These are phyloP conservation scores for Stichodactyla mertensii DNA, from an alignment of 64 coral and sea anemone species.

Conservation along the genomic window DNA sequence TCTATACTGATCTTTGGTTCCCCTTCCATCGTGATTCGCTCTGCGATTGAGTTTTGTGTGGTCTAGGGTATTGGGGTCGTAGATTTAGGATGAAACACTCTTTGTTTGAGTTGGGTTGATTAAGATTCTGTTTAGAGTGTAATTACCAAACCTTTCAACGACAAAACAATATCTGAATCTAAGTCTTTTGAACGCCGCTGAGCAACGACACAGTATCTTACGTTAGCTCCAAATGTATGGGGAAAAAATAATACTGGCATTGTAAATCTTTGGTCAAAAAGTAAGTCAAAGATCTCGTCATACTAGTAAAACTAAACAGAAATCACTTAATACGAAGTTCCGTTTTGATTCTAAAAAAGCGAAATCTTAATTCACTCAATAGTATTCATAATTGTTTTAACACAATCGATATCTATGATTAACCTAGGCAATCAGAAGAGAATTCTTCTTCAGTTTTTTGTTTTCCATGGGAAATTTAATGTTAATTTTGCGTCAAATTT, in stretches of 20 bases:
- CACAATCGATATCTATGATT: neutral
- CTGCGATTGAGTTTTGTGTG: neutral
- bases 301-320: too few relatives aligned
- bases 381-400: neutral
- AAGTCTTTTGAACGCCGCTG: too few relatives aligned
- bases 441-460: neutral
- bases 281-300: neutral
- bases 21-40: neutral
- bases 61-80: neutral
- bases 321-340: neutral
- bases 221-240: too few relatives aligned
- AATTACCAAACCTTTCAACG: neutral
- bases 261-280: neutral
- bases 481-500: neutral
- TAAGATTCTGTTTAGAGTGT: neutral
- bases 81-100: neutral
- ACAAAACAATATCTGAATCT: neutral
- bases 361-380: neutral
- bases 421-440: neutral
- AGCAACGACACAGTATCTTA: too few relatives aligned
- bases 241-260: too few relatives aligned
- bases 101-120: neutral
- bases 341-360: neutral
- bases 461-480: neutral
- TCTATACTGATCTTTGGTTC: neutral